Conservation (phyloP, 2,113 vertebrate genomes). For the Lycaon pictus region DNA sequence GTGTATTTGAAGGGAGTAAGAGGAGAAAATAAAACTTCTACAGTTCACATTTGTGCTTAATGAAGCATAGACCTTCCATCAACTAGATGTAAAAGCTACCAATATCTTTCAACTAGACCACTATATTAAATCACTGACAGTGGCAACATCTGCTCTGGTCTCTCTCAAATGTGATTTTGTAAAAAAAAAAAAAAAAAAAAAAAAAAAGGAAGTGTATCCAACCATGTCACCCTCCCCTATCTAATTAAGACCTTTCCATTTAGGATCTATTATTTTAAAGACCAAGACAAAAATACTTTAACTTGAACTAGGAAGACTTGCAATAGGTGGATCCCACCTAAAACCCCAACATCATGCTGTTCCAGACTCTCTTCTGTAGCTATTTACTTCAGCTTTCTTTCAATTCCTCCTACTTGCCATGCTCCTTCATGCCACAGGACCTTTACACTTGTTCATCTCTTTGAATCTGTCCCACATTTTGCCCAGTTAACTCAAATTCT, state of each 20-base stretch:
- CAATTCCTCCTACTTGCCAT: background rate
- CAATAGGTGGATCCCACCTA: background rate
- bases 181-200: background rate
- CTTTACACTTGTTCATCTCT: background rate
- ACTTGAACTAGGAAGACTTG: background rate
- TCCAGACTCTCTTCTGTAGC: background rate
- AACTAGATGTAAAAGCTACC: background rate
- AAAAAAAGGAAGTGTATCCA: background rate
- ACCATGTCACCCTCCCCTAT: background rate
- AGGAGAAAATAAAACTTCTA: background rate
- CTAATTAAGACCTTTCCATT: background rate
- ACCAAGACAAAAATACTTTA: background rate
- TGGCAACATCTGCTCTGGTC: background rate
- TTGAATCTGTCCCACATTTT: background rate
- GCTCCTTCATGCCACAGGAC: background rate
- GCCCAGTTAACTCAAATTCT: background rate
- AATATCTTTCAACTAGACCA: background rate
- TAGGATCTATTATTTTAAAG: background rate
- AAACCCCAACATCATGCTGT: background rate
- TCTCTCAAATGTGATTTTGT: background rate
- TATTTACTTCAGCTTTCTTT: background rate
- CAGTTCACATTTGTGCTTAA: background rate
- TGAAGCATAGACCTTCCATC: background rate
- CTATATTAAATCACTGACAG: background rate
- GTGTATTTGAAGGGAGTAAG: background rate